phyloP scores from a whole-genome alignment of 2,888 invertebrate genomes.

The Tenthredo mesomela region DNA sequence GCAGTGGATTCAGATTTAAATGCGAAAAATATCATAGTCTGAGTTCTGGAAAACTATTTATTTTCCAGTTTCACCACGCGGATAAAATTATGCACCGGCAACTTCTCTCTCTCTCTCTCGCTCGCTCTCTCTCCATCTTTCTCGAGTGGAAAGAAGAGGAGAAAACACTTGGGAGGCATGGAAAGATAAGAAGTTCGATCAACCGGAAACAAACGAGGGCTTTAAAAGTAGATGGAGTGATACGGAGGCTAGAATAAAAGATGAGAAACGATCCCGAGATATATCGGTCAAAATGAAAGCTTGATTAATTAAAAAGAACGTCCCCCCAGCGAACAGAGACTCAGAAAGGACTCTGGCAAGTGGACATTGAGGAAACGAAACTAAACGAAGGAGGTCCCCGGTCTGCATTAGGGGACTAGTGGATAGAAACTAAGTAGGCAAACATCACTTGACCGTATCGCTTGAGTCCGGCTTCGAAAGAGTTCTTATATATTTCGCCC shows the following conservation, averaged over 20 bases:
- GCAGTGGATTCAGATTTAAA: background rate
- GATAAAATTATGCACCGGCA: background rate
- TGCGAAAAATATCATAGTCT: background rate
- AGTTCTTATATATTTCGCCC: conserved; percentile 35
- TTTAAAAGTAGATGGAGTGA: conserved; percentile 38
- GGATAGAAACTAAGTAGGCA: conserved; percentile 51
- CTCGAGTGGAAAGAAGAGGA: background rate
- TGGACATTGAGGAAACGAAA: conserved; percentile 43
- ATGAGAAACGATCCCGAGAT: conserved; percentile 28
- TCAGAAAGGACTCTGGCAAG: conserved; percentile 8
- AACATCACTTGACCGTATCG: conserved; percentile 48
- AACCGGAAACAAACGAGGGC: conserved; percentile 33
- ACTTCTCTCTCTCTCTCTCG: background rate
- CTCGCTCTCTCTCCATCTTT: no score
- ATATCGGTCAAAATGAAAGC: conserved; percentile 44
- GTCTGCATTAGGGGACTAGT: conserved; percentile 37
- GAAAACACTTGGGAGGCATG: background rate
- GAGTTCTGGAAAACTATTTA: background rate
- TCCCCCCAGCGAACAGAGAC: background rate
- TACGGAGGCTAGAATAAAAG: conserved; percentile 32
- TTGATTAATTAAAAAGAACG: conserved; percentile 49
- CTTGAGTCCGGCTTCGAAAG: conserved; percentile 42
- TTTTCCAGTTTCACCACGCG: background rate
- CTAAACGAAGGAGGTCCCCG: conserved; percentile 45
- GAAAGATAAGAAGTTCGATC: conserved; percentile 39